Percentiles rank a stretch among this genome's conserved stretches.
Conservation (phyloP, 2,797 vertebrate genomes). For the Buceros bicornis region DNA sequence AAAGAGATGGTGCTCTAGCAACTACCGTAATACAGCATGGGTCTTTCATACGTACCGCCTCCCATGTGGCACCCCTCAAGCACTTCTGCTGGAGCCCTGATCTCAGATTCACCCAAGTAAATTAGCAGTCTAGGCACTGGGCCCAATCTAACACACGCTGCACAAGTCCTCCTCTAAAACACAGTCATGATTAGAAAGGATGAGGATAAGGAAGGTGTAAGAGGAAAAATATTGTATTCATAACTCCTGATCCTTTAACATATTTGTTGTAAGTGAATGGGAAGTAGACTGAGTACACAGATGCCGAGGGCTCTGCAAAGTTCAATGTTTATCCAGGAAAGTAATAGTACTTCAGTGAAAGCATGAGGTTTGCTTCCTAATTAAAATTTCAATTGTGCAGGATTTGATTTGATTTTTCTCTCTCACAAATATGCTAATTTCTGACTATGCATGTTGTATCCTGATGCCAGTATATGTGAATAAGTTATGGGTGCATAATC, state of each 20-base stretch:
- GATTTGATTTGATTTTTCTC: background rate
- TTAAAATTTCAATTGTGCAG: background rate
- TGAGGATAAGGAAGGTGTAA: background rate
- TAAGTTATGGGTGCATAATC: background rate
- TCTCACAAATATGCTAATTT: background rate
- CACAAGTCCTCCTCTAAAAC: background rate
- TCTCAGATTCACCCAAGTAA: fast-evolving
- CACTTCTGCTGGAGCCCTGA: background rate
- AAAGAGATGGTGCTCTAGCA: background rate
- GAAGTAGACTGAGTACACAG: background rate
- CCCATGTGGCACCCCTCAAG: background rate
- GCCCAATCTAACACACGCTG: fast-evolving
- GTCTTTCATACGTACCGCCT: background rate
- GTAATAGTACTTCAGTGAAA: background rate
- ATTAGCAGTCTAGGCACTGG: background rate
- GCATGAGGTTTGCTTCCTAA: background rate
- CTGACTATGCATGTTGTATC: background rate
- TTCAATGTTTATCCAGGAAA: background rate
- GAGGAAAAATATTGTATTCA: background rate
- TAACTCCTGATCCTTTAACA: background rate
- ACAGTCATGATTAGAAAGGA: background rate
- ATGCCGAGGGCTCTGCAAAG: background rate
- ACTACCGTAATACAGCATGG: background rate
- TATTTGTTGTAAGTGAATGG: background rate
- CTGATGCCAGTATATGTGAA: background rate